A percentile compares a stretch with the other conserved stretches of the same genome.
These are phyloP conservation scores for Leptosomus discolor DNA, from an alignment of 2,113 vertebrate genomes.

Conservation along the genomic window DNA sequence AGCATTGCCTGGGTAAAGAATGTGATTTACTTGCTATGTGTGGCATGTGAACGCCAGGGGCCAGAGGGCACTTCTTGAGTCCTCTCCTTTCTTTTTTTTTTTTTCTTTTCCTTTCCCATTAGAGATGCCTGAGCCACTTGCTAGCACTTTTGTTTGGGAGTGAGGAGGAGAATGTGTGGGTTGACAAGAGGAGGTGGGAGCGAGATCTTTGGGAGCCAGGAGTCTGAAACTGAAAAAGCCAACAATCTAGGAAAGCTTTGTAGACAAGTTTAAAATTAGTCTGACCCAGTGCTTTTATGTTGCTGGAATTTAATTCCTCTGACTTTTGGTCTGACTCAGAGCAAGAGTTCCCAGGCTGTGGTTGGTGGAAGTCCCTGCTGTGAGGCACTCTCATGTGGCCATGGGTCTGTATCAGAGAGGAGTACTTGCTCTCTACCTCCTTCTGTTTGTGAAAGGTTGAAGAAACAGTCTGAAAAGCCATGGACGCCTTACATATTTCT, in stretches of 20 bases:
- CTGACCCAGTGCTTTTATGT: neutral
- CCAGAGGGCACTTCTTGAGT: neutral
- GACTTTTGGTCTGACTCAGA: neutral
- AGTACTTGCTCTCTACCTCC: neutral
- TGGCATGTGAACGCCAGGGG: neutral
- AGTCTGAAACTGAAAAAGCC: neutral
- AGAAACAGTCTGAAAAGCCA: neutral
- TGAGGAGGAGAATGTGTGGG: neutral
- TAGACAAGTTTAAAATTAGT: slow-evolving; percentile 13
- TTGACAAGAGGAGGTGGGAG: neutral
- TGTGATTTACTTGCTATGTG: slow-evolving; percentile 18
- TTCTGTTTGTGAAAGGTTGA: neutral
- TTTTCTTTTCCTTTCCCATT: neutral
- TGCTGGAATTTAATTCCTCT: slow-evolving; percentile 35
- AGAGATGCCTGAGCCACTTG: neutral
- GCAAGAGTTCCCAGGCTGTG: neutral
- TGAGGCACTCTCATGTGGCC: neutral
- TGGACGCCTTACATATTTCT: neutral
- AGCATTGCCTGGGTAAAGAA: slow-evolving; percentile 40
- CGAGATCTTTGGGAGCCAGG: neutral
- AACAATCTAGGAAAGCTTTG: neutral
- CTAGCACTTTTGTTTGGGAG: neutral
- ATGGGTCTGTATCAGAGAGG: neutral
- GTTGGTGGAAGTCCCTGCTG: neutral
- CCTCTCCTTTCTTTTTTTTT: neutral